These are phyloP conservation scores for Clistopyga incitator DNA, from an alignment of 2,888 invertebrate species.

Conservation along the genomic window DNA sequence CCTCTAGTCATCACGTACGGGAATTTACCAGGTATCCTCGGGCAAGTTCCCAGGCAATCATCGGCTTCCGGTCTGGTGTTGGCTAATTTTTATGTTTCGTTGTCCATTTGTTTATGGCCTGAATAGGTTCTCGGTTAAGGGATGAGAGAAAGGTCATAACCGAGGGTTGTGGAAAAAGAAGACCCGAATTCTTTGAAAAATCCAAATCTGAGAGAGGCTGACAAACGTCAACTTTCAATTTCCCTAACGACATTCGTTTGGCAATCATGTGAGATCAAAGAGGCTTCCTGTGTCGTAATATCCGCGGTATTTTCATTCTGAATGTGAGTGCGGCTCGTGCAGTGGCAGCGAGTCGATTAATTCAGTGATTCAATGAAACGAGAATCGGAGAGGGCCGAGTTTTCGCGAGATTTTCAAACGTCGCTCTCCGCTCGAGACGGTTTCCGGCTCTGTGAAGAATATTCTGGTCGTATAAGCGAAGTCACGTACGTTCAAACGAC, in stretches of 20 bases:
- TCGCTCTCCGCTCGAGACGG: slow-evolving; percentile 18
- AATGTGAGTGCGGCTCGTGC: background rate
- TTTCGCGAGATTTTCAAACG: slow-evolving; percentile 30
- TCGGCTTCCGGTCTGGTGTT: background rate
- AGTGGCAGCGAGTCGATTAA: slow-evolving; percentile 54
- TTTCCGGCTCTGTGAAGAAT: slow-evolving; percentile 64
- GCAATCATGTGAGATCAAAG: slow-evolving; percentile 49
- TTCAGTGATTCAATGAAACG: slow-evolving; percentile 55
- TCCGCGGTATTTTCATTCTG: slow-evolving; percentile 12
- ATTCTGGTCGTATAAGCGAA: slow-evolving; percentile 37
- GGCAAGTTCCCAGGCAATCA: slow-evolving; percentile 36
- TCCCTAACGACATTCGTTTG: slow-evolving; percentile 40
- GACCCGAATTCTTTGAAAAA: background rate
- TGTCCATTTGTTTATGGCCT: too few relatives aligned
- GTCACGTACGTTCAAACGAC: slow-evolving; percentile 62
- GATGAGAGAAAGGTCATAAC: too few relatives aligned
- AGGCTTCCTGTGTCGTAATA: slow-evolving; percentile 9
- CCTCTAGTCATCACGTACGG: slow-evolving; percentile 39
- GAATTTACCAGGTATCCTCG: slow-evolving; percentile 41
- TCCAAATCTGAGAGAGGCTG: background rate
- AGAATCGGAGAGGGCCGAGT: slow-evolving; percentile 40
- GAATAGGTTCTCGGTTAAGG: too few relatives aligned
- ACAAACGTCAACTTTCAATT: slow-evolving; percentile 40
- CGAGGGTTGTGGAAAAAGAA: background rate
- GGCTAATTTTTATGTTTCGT: background rate